Evolutionary conservation across 2,888 invertebrate genomes (phyloP).

Genomic region (Macrostomum cliftonense): DNA sequence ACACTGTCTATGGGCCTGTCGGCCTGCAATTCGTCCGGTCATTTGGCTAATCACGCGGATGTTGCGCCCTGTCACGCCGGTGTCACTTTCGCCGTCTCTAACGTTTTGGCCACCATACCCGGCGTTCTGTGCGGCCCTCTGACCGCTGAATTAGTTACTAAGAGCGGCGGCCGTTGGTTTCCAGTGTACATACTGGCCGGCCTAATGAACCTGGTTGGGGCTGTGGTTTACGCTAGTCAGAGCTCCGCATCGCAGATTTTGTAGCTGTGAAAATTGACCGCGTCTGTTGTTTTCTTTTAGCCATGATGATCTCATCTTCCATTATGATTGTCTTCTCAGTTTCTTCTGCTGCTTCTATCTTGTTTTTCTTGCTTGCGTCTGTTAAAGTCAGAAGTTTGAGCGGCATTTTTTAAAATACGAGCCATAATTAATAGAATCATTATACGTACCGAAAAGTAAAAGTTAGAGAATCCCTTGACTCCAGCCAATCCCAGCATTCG

Average conservation of each 20-base stretch:
- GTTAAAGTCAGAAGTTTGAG: no score
- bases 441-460: no score
- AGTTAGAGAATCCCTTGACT: no score
- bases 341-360: no score
- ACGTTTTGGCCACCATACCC: constrained; percentile 55
- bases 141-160: constrained; percentile 53
- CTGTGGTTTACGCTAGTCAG: constrained; percentile 53
- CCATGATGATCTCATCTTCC: no score
- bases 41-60: constrained; percentile 57
- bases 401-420: no score
- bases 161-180: constrained; percentile 53
- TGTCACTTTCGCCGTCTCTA: constrained; percentile 55
- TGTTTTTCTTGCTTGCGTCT: no score
- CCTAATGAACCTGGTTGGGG: constrained; percentile 52
- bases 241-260: constrained; percentile 49
- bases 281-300: no score
- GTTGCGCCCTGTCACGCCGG: constrained; percentile 58
- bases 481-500: no score
- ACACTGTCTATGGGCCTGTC: constrained; percentile 56
- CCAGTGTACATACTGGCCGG: constrained; percentile 55
- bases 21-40: constrained; percentile 56
- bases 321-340: no score
- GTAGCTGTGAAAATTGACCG: no score
- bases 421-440: no score
- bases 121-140: constrained; percentile 57